Evolutionary conservation across 2,113 vertebrate genomes (phyloP).

Genomic region (Tyrannus savana): DNA sequence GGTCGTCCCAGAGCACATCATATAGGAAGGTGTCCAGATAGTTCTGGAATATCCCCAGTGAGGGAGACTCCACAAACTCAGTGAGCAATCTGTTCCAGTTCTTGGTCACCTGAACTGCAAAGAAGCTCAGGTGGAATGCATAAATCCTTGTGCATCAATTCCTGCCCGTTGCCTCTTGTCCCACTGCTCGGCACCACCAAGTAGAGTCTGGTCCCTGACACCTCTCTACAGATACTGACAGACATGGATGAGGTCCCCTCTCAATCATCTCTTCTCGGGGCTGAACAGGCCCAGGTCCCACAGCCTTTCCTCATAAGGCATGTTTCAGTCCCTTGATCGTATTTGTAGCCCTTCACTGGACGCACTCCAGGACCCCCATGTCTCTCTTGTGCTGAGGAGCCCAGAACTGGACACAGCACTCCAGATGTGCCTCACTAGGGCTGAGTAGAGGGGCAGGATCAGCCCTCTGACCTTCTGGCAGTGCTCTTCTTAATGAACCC

Average conservation of each 20-base stretch:
- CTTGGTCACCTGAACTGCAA: fast-evolving
- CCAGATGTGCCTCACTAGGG: not conserved
- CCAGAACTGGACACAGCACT: not conserved
- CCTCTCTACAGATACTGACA: not conserved
- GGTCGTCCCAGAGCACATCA: not conserved
- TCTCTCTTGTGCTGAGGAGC: not conserved
- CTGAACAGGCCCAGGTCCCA: not conserved
- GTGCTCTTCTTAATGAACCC: not conserved
- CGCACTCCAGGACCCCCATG: fast-evolving
- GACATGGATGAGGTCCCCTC: not conserved
- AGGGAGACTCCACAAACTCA: not conserved
- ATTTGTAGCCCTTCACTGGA: not conserved
- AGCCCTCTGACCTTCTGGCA: not conserved
- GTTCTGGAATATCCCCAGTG: not conserved
- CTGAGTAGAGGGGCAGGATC: not conserved
- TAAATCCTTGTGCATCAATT: no score
- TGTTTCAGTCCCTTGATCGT: not conserved
- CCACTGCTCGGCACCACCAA: not conserved
- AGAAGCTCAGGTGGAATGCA: not conserved
- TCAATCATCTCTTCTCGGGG: fast-evolving
- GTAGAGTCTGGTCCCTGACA: not conserved
- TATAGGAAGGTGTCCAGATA: not conserved
- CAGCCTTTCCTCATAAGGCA: not conserved
- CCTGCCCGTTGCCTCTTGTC: not conserved
- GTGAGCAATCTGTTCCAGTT: not conserved